phyloP scores from a whole-genome alignment of 2,113 vertebrate species.

The Plotosus lineatus region DNA sequence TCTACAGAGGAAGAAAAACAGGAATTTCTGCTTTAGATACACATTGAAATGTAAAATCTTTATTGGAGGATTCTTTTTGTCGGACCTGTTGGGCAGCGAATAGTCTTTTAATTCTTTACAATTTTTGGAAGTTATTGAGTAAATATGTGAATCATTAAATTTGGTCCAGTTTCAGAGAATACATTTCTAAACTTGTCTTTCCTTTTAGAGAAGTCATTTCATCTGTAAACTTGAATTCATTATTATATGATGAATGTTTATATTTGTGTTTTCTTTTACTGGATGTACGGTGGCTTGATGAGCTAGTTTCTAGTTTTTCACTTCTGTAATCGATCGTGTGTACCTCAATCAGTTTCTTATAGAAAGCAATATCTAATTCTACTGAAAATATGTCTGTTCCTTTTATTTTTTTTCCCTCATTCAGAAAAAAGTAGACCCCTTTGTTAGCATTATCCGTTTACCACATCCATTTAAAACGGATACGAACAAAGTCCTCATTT shows the following conservation, averaged over 20 bases:
- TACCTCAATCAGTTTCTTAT: neutral
- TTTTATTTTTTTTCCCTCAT: neutral
- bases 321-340: neutral
- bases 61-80: no score
- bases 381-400: neutral
- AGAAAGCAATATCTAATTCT: neutral
- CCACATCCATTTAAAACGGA: constrained; percentile 76
- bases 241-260: no score
- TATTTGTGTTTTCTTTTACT: no score
- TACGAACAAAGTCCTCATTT: constrained; percentile 83
- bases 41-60: no score
- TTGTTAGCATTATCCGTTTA: constrained; percentile 76
- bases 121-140: no score
- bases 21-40: no score
- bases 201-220: neutral
- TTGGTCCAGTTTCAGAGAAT: neutral
- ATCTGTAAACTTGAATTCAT: neutral
- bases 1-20: no score
- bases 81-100: no score
- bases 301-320: neutral
- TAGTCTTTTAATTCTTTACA: no score
- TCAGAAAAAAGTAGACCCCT: constrained; percentile 86
- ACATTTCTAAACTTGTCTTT: neutral
- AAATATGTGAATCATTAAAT: no score
- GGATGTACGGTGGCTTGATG: neutral